Evolutionary conservation across 1,140 invertebrate species (phyloP).

Genomic region (Phortica variegata): DNA sequence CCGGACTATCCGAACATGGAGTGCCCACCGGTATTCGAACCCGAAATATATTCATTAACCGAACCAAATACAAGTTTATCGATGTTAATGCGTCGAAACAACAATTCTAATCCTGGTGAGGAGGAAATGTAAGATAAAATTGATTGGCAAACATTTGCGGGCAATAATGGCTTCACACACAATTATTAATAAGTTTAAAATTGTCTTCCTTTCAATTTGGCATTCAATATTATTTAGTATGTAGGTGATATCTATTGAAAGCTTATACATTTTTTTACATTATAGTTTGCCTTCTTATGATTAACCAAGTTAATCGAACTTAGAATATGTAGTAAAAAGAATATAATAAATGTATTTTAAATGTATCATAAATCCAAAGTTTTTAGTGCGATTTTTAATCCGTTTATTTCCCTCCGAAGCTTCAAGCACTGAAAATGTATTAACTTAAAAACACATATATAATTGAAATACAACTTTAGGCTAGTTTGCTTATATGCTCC

Average conservation of each 20-base stretch:
- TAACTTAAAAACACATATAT: too few relatives aligned
- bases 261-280: too few relatives aligned
- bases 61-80: constrained; percentile 60
- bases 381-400: too few relatives aligned
- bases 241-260: too few relatives aligned
- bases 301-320: constrained; percentile 49
- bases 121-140: neutral
- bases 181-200: too few relatives aligned
- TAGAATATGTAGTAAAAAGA: constrained; percentile 21
- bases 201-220: too few relatives aligned
- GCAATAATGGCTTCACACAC: neutral
- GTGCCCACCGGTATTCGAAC: constrained; percentile 79
- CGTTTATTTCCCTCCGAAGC: too few relatives aligned
- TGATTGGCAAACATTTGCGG: constrained; percentile 6
- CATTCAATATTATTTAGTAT: too few relatives aligned
- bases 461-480: constrained; percentile 28
- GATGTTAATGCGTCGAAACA: constrained; percentile 48
- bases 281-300: constrained; percentile 45
- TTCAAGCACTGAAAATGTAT: too few relatives aligned
- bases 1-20: constrained; percentile 75
- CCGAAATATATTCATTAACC: constrained; percentile 75
- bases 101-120: too few relatives aligned
- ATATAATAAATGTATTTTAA: constrained; percentile 21
- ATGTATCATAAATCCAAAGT: constrained; percentile 9
- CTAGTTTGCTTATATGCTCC: constrained; percentile 68